These are phyloP conservation scores for Ectemnius lituratus DNA, from an alignment of 2,888 invertebrate genomes.

Conservation along the genomic window DNA sequence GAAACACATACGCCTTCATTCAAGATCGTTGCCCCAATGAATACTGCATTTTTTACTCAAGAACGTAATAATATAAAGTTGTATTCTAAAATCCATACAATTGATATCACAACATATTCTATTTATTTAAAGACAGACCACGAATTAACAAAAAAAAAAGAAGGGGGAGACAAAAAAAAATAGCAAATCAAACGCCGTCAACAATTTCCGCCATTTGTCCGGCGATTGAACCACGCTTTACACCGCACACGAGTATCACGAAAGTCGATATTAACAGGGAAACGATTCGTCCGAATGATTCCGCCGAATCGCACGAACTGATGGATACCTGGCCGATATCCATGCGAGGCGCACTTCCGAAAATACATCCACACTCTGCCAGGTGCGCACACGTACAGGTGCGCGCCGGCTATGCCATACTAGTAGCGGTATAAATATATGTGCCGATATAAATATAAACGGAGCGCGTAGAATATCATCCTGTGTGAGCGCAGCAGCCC, in stretches of 20 bases:
- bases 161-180: slow-evolving; percentile 5
- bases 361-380: slow-evolving; percentile 14
- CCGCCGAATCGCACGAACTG: slow-evolving; percentile 47
- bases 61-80: too few relatives aligned
- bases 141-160: too few relatives aligned
- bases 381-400: neutral
- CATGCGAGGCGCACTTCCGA: slow-evolving; percentile 11
- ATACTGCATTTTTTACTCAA: neutral
- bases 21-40: neutral
- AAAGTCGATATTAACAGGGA: slow-evolving; percentile 50
- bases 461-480: slow-evolving; percentile 25
- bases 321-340: slow-evolving; percentile 35
- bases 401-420: neutral
- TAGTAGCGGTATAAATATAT: slow-evolving; percentile 16
- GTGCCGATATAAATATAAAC: slow-evolving; percentile 31
- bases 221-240: slow-evolving; percentile 41
- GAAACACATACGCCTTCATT: neutral
- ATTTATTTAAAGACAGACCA: too few relatives aligned
- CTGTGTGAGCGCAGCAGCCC: slow-evolving; percentile 34
- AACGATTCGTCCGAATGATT: slow-evolving; percentile 49
- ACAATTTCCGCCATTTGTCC: slow-evolving; percentile 25
- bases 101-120: neutral
- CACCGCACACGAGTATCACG: slow-evolving; percentile 30
- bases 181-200: slow-evolving; percentile 2
- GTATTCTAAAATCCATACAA: too few relatives aligned